Percentiles rank a stretch among this genome's conserved stretches.
Conservation (phyloP, 2,888 invertebrate species). For the Noctua fimbriata region DNA sequence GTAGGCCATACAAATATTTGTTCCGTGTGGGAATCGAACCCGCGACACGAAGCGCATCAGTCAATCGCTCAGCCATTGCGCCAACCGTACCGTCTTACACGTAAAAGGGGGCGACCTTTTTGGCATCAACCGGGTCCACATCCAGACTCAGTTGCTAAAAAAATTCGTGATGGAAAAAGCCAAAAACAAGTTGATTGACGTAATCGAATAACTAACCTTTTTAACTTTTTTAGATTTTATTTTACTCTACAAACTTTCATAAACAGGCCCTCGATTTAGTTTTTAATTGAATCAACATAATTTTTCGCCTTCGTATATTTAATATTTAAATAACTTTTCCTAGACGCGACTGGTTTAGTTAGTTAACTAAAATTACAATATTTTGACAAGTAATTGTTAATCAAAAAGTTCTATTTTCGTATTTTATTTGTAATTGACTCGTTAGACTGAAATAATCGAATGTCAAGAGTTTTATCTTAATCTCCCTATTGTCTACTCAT, state of each 20-base stretch:
- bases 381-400: conserved; percentile 32
- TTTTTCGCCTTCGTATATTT: neutral
- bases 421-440: conserved; percentile 29
- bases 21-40: too few relatives aligned
- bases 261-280: neutral
- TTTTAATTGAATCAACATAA: neutral
- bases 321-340: neutral
- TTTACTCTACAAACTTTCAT: neutral
- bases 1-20: too few relatives aligned
- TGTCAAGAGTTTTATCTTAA: neutral
- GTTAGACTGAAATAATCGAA: neutral
- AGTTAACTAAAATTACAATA: conserved; percentile 14
- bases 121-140: neutral
- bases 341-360: neutral
- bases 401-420: conserved; percentile 20
- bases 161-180: neutral
- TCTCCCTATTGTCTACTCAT: too few relatives aligned
- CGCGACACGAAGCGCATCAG: too few relatives aligned
- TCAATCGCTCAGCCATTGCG: too few relatives aligned
- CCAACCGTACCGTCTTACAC: too few relatives aligned
- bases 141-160: neutral
- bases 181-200: neutral
- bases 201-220: neutral
- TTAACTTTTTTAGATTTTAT: neutral
- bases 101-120: neutral